phyloP scores from a whole-genome alignment of 1,140 invertebrate genomes.

The Neodiprion pinetum region DNA sequence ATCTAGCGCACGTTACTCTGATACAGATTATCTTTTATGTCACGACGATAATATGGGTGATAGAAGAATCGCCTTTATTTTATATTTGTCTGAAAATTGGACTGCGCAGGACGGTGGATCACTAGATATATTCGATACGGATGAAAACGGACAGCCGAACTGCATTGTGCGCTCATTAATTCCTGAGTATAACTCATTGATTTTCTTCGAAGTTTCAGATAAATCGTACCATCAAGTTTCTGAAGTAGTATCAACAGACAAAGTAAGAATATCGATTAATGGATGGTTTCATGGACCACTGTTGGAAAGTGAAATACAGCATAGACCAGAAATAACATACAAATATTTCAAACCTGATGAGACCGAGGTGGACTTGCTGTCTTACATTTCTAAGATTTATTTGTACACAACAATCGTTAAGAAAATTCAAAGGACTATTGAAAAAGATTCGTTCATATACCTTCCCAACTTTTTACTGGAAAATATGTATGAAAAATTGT shows the following conservation, averaged over 20 bases:
- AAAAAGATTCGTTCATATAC: constrained; percentile 66
- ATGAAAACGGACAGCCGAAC: constrained; percentile 64
- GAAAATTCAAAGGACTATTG: constrained; percentile 65
- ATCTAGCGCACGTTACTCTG: constrained; percentile 74
- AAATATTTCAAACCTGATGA: constrained; percentile 36
- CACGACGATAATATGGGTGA: constrained; percentile 78
- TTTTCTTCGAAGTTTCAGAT: constrained; percentile 73
- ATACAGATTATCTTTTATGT: constrained; percentile 75
- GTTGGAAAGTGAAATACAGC: constrained; percentile 14
- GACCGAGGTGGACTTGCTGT: constrained; percentile 43
- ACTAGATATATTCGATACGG: constrained; percentile 69
- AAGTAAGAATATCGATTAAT: constrained; percentile 73
- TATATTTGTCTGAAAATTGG: constrained; percentile 72
- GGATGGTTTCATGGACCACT: constrained; percentile 77
- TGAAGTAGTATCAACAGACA: constrained; percentile 69
- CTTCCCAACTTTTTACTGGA: constrained; percentile 63
- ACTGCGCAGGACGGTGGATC: constrained; percentile 68
- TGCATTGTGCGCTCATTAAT: constrained; percentile 62
- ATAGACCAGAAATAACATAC: constrained; percentile 24
- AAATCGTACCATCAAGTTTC: constrained; percentile 69
- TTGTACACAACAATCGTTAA: constrained; percentile 55
- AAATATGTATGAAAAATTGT: constrained; percentile 58
- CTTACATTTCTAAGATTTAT: constrained; percentile 63
- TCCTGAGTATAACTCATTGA: constrained; percentile 74
- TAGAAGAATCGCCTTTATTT: constrained; percentile 74